A percentile compares a stretch with the other conserved stretches of the same genome.
Evolutionary conservation across 2,797 vertebrate genomes (phyloP).

Genomic region (Bradypodion pumilum): DNA sequence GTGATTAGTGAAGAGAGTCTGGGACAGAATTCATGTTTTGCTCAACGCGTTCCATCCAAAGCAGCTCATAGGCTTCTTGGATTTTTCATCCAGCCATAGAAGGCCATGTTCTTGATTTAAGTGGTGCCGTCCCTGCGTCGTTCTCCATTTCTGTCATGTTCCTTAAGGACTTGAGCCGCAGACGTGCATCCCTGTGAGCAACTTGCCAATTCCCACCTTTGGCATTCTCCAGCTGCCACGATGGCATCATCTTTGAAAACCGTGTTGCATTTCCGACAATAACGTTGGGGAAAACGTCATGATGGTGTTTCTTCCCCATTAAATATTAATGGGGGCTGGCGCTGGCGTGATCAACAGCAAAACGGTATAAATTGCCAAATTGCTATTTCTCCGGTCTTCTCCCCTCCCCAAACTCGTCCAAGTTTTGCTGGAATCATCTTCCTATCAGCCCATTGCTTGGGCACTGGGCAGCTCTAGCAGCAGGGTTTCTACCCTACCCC

Average conservation of each 20-base stretch:
- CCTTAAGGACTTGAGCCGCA: neutral
- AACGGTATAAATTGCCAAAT: constrained; percentile 18
- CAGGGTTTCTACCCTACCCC: neutral
- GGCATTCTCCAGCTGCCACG: neutral
- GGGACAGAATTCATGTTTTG: neutral
- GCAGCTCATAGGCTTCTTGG: neutral
- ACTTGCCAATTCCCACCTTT: neutral
- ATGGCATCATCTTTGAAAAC: constrained; percentile 7
- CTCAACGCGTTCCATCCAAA: neutral
- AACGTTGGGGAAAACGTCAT: constrained; percentile 1
- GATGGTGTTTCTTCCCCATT: constrained; percentile 10
- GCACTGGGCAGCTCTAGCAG: neutral
- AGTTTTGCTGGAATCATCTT: neutral
- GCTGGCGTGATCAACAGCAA: constrained; percentile 5
- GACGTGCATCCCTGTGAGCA: neutral
- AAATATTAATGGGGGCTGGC: constrained; percentile 14
- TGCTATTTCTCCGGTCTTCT: neutral
- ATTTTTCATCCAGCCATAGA: neutral
- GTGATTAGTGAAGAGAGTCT: neutral
- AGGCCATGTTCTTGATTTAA: neutral
- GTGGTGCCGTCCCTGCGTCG: too few relatives aligned
- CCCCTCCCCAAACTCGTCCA: neutral
- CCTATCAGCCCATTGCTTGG: neutral
- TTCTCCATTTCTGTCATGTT: neutral
- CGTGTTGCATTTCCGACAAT: constrained; percentile 17